Percentiles rank a stretch among this genome's conserved stretches.
phyloP scores from a whole-genome alignment of 2,797 vertebrate species.

The Dryobates pubescens region DNA sequence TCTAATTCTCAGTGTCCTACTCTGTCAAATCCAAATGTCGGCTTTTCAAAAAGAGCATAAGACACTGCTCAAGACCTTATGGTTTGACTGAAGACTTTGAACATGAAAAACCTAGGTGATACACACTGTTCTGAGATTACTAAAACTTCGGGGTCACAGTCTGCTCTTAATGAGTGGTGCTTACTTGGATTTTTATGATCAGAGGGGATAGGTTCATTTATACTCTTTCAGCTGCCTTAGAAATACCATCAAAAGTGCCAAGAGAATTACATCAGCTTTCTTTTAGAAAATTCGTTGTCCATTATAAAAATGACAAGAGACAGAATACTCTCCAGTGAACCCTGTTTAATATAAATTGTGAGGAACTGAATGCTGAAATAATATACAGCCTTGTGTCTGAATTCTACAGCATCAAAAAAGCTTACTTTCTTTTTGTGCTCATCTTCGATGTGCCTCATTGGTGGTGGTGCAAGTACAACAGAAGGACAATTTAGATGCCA shows the following conservation, averaged over 20 bases:
- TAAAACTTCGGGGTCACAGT: background rate
- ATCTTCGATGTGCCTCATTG: background rate
- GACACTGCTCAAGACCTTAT: background rate
- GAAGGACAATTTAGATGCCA: background rate
- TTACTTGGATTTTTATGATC: constrained; percentile 50
- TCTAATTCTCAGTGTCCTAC: background rate
- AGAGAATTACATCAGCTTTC: constrained; percentile 20
- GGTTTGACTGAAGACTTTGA: background rate
- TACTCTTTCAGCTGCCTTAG: constrained; percentile 23
- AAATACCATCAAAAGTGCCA: constrained; percentile 17
- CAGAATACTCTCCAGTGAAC: constrained; percentile 23
- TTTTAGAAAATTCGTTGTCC: constrained; percentile 34
- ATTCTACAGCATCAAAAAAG: background rate
- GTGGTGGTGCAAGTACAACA: background rate
- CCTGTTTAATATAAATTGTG: constrained; percentile 1
- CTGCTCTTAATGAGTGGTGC: background rate
- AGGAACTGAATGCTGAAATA: background rate
- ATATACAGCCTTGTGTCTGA: background rate
- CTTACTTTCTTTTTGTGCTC: background rate
- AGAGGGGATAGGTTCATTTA: constrained; percentile 1
- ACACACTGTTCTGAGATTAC: background rate
- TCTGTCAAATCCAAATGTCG: background rate
- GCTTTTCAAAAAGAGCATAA: background rate
- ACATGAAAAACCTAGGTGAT: background rate
- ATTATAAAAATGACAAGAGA: constrained; percentile 39